These are phyloP conservation scores for Tromatobia lineatoria DNA, from an alignment of 2,888 invertebrate genomes.

Conservation along the genomic window DNA sequence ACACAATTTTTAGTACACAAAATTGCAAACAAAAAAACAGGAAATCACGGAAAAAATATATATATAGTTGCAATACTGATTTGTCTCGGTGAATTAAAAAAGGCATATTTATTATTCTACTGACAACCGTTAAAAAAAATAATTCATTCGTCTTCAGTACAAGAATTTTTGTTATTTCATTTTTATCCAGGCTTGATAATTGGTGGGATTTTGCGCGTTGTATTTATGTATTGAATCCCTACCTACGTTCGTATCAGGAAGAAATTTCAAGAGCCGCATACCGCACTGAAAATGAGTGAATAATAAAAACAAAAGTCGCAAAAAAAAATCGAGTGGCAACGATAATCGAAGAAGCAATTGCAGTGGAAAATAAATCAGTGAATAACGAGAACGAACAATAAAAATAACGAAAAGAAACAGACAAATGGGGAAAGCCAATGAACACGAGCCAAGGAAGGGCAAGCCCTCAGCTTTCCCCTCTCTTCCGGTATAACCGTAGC, in stretches of 20 bases:
- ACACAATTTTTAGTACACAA: too few relatives aligned
- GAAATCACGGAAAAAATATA: too few relatives aligned
- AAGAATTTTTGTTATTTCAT: too few relatives aligned
- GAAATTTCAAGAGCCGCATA: neutral
- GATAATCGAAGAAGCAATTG: slow-evolving; percentile 37
- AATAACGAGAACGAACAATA: slow-evolving; percentile 19
- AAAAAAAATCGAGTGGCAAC: slow-evolving; percentile 1
- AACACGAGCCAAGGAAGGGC: slow-evolving; percentile 34
- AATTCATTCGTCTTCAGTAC: too few relatives aligned
- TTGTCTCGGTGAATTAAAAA: too few relatives aligned
- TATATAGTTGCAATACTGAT: too few relatives aligned
- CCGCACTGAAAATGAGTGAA: neutral
- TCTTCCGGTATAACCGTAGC: slow-evolving; percentile 15
- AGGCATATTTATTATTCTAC: too few relatives aligned
- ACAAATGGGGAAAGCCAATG: slow-evolving; percentile 24
- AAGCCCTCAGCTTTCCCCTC: slow-evolving; percentile 35
- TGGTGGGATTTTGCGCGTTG: neutral
- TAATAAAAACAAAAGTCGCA: neutral
- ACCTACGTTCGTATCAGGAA: neutral
- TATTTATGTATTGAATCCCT: neutral
- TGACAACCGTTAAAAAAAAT: too few relatives aligned
- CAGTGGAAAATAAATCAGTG: slow-evolving; percentile 31
- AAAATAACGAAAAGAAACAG: slow-evolving; percentile 29
- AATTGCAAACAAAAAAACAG: too few relatives aligned
- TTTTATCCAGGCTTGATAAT: neutral